These are phyloP conservation scores for Luehdorfia chinensis DNA, from an alignment of 1,140 invertebrate genomes.

Conservation along the genomic window DNA sequence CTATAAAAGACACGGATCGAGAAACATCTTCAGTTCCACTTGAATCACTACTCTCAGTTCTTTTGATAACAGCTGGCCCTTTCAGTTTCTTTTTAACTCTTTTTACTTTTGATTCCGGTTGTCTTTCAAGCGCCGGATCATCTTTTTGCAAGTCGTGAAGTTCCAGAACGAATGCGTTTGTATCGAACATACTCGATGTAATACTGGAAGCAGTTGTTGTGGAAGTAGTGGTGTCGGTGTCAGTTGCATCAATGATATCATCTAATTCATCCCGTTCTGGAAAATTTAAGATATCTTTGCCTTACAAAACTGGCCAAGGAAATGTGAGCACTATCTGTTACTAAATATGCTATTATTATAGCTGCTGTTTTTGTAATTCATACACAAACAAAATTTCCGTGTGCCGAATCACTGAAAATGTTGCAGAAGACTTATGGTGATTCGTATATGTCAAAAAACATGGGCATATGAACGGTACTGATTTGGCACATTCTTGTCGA, in stretches of 20 bases:
- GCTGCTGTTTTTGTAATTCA: no score
- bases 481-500: no score
- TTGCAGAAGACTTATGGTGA: no score
- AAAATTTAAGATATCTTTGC: conserved; percentile 6
- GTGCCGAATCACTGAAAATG: no score
- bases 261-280: conserved; percentile 28
- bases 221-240: conserved; percentile 28
- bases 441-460: no score
- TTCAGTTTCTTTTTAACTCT: conserved; percentile 32
- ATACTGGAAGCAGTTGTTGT: conserved; percentile 19
- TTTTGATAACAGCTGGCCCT: conserved; percentile 12
- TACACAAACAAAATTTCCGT: no score
- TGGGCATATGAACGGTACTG: no score
- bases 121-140: conserved; percentile 21
- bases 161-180: conserved; percentile 34
- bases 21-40: conserved; percentile 29
- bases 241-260: conserved; percentile 23
- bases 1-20: conserved; percentile 15
- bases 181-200: conserved; percentile 24
- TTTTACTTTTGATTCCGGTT: conserved; percentile 26
- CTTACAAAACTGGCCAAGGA: no score
- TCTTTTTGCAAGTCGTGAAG: conserved; percentile 41
- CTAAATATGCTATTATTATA: no score
- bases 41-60: conserved; percentile 23
- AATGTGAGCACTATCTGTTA: no score